Evolutionary conservation across 2,888 invertebrate species (phyloP).

Genomic region (Callimorpha dominula): DNA sequence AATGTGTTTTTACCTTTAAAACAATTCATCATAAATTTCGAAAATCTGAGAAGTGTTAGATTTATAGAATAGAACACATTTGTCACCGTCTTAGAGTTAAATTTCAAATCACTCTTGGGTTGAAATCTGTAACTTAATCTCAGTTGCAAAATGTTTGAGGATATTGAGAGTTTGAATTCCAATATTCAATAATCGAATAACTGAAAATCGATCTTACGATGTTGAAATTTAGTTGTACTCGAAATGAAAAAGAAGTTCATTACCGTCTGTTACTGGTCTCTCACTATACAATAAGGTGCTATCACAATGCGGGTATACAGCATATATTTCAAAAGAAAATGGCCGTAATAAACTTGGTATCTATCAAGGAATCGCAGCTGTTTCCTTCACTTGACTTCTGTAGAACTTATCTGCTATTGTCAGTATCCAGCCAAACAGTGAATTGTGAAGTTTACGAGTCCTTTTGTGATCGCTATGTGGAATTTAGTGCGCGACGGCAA

Average conservation of each 20-base stretch:
- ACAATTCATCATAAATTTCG: background rate
- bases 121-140: background rate
- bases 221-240: background rate
- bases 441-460: slow-evolving; percentile 21
- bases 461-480: slow-evolving; percentile 15
- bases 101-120: background rate
- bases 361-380: background rate
- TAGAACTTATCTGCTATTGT: slow-evolving; percentile 9
- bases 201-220: background rate
- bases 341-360: background rate
- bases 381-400: slow-evolving; percentile 5
- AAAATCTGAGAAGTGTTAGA: background rate
- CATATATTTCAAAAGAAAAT: background rate
- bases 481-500: slow-evolving; percentile 23
- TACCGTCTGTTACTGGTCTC: background rate
- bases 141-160: background rate
- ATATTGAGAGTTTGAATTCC: background rate
- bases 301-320: background rate
- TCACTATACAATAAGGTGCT: background rate
- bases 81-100: background rate
- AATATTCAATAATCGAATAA: background rate
- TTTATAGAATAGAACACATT: background rate
- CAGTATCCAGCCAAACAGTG: slow-evolving; percentile 11
- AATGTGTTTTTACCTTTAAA: background rate
- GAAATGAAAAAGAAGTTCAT: background rate